A percentile compares a stretch with the other conserved stretches of the same genome.
Evolutionary conservation across 2,113 vertebrate genomes (phyloP).

Genomic region (Dissostichus mawsoni): DNA sequence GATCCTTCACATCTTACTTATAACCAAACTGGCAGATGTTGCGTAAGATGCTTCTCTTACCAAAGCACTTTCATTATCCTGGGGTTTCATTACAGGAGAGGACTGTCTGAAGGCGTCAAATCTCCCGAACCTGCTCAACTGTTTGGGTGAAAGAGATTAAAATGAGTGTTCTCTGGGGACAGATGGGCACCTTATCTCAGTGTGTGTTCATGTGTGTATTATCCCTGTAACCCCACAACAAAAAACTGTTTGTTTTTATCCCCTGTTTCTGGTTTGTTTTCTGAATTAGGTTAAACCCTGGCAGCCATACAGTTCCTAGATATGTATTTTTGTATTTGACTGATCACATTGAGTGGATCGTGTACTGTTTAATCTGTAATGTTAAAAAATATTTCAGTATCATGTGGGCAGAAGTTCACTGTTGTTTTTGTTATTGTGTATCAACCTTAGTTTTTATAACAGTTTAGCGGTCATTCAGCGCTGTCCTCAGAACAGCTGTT

Average conservation of each 20-base stretch:
- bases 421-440: not conserved
- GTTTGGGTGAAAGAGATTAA: conserved; percentile 76
- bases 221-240: not conserved
- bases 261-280: conserved; percentile 21
- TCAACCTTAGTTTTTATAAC: not conserved
- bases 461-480: conserved; percentile 20
- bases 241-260: conserved; percentile 32
- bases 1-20: not conserved
- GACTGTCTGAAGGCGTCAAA: conserved; percentile 82
- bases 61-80: conserved; percentile 76
- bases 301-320: conserved; percentile 3
- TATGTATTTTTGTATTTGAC: not conserved
- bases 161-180: conserved; percentile 45
- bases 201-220: conserved; percentile 26
- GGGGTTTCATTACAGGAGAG: conserved; percentile 67
- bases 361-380: not conserved
- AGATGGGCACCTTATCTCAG: conserved; percentile 51
- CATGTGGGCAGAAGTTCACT: not conserved
- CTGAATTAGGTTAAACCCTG: conserved; percentile 42
- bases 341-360: not conserved
- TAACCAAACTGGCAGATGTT: not conserved
- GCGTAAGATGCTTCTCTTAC: conserved; percentile 50
- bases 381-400: not conserved
- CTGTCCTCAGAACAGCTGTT: conserved; percentile 49
- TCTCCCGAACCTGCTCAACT: conserved; percentile 85